Base-by-base conservation (phyloP, 2,888 invertebrate species). In the Antheraea yamamai region DNA sequence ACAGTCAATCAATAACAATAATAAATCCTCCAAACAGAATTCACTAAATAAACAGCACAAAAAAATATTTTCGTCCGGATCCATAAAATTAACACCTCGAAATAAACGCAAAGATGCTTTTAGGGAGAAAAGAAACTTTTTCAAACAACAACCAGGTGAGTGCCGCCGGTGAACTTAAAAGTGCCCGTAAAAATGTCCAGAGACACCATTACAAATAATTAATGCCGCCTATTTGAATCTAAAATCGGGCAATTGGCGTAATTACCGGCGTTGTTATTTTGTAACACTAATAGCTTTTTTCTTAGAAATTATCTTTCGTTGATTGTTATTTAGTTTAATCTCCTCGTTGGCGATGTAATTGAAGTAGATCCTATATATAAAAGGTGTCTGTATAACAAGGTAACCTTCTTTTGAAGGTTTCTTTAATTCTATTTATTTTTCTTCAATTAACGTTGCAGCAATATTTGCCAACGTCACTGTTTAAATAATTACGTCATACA, bases 201-300 rank as follows among this genome's bases (percentile, higher is more conserved):
- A 71, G 71, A 55, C 52, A 72, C 77, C 79, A 81, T 82, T 81
- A 80, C 30, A 78, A 66, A 79, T 82, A 82, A 82, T 75, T 61
- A 77, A 82, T 82, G 82, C 78, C 75, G 74, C 58, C 79, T 74
- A 81, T 82, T 80, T 79, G 78, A 78, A 81, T 79, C 77, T 77
- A 74, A 80, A 77, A 74, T 75, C 76, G 64, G 76, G 74, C 64
- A 74, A 74, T 76, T 76, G 71, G 51, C 51, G 72, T 76, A 76
- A 76, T 76, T 74, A 72, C 74, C 18, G 66, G 14, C 64, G 70
- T n/a, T 70, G 70, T 70, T 70, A 70, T 39, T 70, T n/a, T 39
- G 35, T 39, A 20, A 70, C 39, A 70, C 70, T 70, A 70, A 70
- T 39, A 70, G 70, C 39, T 39, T 66, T 16, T 16, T 66, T 66